phyloP scores from a whole-genome alignment of 2,888 invertebrate species.

The Blastobasis adustella region DNA sequence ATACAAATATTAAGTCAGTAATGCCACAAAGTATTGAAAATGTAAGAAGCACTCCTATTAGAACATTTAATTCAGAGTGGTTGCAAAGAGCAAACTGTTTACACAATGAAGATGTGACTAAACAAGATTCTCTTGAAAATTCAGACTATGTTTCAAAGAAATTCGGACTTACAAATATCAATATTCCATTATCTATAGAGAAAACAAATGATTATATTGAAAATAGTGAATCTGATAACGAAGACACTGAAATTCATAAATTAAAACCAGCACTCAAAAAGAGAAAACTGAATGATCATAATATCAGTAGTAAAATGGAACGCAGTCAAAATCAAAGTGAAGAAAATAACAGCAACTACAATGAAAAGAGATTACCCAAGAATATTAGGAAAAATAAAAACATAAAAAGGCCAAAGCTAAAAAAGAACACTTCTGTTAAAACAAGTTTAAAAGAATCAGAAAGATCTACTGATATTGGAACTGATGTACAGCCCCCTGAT shows the following conservation, averaged over 20 bases:
- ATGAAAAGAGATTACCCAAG: slow-evolving; percentile 1
- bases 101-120: slow-evolving; percentile 18
- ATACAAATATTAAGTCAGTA: too few species aligned
- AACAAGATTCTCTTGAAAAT: neutral
- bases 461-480: slow-evolving; percentile 1
- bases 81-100: slow-evolving; percentile 58
- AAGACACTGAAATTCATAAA: slow-evolving; percentile 51
- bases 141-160: slow-evolving; percentile 13
- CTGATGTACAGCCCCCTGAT: slow-evolving; percentile 41
- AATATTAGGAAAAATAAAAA: neutral
- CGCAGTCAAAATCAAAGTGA: neutral
- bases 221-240: slow-evolving; percentile 80
- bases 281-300: slow-evolving; percentile 40
- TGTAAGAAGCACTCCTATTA: slow-evolving; percentile 25
- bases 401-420: slow-evolving; percentile 5
- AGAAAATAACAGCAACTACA: neutral
- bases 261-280: slow-evolving; percentile 76
- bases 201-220: slow-evolving; percentile 78
- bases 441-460: slow-evolving; percentile 12
- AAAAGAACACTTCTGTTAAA: slow-evolving; percentile 11
- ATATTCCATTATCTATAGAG: slow-evolving; percentile 27
- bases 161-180: slow-evolving; percentile 58
- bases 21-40: slow-evolving; percentile 12
- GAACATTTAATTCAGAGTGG: slow-evolving; percentile 60
- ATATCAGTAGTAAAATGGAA: neutral